These are phyloP conservation scores for Habroteleia sp. DNA, from an alignment of 2,888 invertebrate genomes.

Conservation along the genomic window DNA sequence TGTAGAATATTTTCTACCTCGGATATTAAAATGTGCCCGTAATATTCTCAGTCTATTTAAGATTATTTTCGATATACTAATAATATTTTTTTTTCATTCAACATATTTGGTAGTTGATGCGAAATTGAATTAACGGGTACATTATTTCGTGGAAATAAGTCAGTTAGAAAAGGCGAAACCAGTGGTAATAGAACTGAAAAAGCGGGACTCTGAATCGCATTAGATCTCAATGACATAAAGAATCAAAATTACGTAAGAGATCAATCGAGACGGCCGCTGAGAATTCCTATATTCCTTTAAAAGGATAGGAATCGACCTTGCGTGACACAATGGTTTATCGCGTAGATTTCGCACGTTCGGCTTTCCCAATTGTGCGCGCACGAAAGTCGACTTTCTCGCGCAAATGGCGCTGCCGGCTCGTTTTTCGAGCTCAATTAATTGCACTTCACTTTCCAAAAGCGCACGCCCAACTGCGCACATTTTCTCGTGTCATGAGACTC, in stretches of 20 bases:
- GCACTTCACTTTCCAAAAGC: conserved; percentile 54
- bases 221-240: conserved; percentile 26
- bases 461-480: conserved; percentile 33
- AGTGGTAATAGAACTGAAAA: too few species aligned
- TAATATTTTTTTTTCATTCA: too few species aligned
- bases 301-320: conserved; percentile 54
- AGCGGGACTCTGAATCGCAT: not conserved
- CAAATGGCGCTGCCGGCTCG: conserved; percentile 15
- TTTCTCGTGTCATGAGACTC: conserved; percentile 20
- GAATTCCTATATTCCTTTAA: conserved; percentile 45
- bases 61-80: too few species aligned
- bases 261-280: conserved; percentile 46
- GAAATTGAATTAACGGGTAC: too few species aligned
- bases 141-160: too few species aligned
- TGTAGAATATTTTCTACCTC: too few species aligned
- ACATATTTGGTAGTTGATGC: too few species aligned
- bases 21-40: too few species aligned
- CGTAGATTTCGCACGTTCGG: conserved; percentile 58
- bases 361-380: conserved; percentile 60
- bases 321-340: conserved; percentile 57
- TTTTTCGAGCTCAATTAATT: conserved; percentile 51
- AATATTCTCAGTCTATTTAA: too few species aligned
- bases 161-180: too few species aligned
- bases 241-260: conserved; percentile 31
- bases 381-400: conserved; percentile 57